Base-by-base conservation (phyloP, 2,797 vertebrate species). In the Numenius phaeopus region DNA sequence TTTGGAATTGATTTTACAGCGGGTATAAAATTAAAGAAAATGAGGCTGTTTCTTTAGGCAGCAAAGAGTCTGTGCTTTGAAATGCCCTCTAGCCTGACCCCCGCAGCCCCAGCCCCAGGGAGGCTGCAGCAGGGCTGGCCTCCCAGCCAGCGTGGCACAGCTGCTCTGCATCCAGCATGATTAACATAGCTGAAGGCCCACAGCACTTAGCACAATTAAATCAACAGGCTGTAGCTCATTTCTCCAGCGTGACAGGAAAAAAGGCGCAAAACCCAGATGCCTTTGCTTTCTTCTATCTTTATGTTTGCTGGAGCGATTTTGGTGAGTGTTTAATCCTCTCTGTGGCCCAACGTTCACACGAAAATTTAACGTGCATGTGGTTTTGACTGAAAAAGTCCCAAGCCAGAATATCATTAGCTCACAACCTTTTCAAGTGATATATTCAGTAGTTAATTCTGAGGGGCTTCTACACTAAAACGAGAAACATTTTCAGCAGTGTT, bases 1-100 rank as follows among this genome's bases (percentile, higher is more conserved):
- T 79, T 93, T 27, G 19, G 57, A 94, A 95, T 65, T 90, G 83
- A 80, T 96, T 96, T 97, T 94, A 95, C 89, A 94, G 95, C 66
- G 1, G 89, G 90, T 66, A 76, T 90, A 87, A 94, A 91, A 91
- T 77, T 30, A 83, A 95, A 96, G 76, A 77, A 94, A 91, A 91
- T 0, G n/a, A 83, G 86, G 55, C 67, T 0, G 0, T 94, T 77
- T 67, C 62, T 81, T 34, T 6, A 70, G 72, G 78, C 84, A 65
- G 75, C 46, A 32, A 54, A 92, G 49, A 40, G 59, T 32, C 61
- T 22, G n/a, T 6, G 62, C 87, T 89, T 59, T 47, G 85, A 75
- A 39, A 49, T n/a, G 88, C 58, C 77, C 79, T 47, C n/a, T 1
- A 21, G 61, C 7, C 21, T 49, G 77, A 85, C 82, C 75, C 50